These are phyloP conservation scores for Plumapathes pennacea DNA, from an alignment of 92 coral and sea anemone genomes.

Conservation along the genomic window DNA sequence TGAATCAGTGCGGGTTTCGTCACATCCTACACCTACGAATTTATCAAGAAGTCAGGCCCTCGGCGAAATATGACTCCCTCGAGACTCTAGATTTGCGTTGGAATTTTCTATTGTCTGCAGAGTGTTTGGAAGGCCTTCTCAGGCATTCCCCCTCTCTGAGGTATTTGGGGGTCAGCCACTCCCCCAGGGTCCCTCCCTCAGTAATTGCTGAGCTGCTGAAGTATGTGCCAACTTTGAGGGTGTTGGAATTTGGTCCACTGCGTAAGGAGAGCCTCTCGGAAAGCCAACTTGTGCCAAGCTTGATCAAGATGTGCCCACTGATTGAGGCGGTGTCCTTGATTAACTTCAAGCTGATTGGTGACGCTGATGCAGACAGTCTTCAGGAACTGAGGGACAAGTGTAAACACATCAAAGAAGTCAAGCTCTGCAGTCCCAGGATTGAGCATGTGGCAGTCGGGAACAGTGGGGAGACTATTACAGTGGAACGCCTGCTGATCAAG, in stretches of 20 bases:
- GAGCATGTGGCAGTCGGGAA: conserved; percentile 98
- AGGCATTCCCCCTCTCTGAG: conserved; percentile 93
- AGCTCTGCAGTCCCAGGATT: conserved; percentile 92
- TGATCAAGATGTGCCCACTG: conserved; percentile 76
- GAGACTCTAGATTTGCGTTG: conserved; percentile 95
- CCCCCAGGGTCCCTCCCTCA: conserved; percentile 98
- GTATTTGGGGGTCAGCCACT: conserved; percentile 98
- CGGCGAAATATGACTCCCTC: conserved; percentile 62
- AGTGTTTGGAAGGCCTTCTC: conserved; percentile 91
- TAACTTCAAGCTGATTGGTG: conserved; percentile 83
- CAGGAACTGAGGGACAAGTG: conserved; percentile 86
- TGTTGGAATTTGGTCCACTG: conserved; percentile 97
- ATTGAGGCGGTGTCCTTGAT: conserved; percentile 95
- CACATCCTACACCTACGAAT: conserved; percentile 90
- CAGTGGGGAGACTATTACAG: conserved; percentile 96
- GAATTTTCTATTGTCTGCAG: conserved; percentile 98
- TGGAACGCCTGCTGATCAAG: conserved; percentile 88
- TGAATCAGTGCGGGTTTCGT: conserved; percentile 99
- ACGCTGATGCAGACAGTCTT: conserved; percentile 66
- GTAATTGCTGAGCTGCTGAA: conserved; percentile 88
- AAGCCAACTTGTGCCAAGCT: conserved; percentile 74
- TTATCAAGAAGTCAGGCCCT: conserved; percentile 93
- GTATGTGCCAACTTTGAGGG: conserved; percentile 82
- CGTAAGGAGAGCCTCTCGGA: conserved; percentile 95
- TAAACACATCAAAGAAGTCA: conserved; percentile 82